Conservation (phyloP, 2,888 invertebrate genomes). For the Protophormia terraenovae region DNA sequence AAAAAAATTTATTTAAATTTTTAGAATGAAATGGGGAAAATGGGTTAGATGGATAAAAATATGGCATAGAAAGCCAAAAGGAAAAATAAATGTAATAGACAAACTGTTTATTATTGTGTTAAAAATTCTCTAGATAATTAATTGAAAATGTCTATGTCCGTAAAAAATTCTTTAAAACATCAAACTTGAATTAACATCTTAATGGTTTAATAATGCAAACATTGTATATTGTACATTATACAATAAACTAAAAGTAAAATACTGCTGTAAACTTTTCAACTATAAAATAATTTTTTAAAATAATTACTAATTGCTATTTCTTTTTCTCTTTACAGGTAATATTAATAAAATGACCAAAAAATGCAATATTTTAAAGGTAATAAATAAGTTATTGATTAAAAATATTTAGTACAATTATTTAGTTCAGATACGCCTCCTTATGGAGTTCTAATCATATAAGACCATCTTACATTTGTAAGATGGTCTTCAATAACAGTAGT, state of each 20-base stretch:
- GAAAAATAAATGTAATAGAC: not conserved
- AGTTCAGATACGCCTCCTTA: no score
- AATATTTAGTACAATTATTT: no score
- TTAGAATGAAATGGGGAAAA: not conserved
- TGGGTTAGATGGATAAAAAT: not conserved
- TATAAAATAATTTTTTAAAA: no score
- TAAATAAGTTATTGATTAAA: no score
- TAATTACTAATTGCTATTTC: not conserved
- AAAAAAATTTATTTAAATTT: not conserved
- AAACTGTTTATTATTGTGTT: not conserved
- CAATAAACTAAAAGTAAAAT: no score
- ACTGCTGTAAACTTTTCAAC: no score
- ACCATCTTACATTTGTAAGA: no score
- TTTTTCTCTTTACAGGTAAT: not conserved
- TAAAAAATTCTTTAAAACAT: not conserved
- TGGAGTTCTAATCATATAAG: no score
- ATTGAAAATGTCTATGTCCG: no score
- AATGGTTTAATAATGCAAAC: not conserved
- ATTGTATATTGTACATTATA: not conserved
- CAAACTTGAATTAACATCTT: not conserved
- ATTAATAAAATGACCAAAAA: no score
- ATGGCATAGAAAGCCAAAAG: not conserved
- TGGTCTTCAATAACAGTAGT: no score
- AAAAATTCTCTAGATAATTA: not conserved
- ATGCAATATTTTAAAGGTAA: no score